These are phyloP conservation scores for Zaprionus obscuricornis DNA, from an alignment of 2,888 invertebrate genomes.

Conservation along the genomic window DNA sequence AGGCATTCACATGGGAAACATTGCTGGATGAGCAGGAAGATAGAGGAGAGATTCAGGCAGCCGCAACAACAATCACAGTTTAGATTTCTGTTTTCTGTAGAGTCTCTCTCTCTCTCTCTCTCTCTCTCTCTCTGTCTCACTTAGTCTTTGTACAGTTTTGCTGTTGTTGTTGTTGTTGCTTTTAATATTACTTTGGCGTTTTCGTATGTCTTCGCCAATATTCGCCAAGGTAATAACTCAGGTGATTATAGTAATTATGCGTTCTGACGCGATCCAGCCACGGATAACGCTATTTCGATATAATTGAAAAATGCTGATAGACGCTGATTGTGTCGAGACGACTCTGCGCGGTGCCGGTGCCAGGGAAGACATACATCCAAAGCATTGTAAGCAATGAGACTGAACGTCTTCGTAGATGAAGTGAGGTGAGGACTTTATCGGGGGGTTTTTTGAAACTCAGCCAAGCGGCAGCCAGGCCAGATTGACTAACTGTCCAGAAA, in stretches of 20 bases:
- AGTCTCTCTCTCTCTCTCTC: not conserved
- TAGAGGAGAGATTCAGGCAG: conserved; percentile 8
- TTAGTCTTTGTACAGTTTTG: not conserved
- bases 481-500: conserved; percentile 37
- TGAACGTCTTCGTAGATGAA: no score
- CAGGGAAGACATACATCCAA: no score
- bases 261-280: conserved; percentile 83
- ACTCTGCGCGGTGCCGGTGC: conserved; percentile 2
- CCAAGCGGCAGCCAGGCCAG: conserved; percentile 25
- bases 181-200: conserved; percentile 53
- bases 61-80: conserved; percentile 67
- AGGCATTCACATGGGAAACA: conserved; percentile 32
- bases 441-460: conserved; percentile 5
- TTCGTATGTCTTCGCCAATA: conserved; percentile 77
- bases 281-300: conserved; percentile 84
- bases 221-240: conserved; percentile 84
- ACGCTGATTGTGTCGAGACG: conserved; percentile 81
- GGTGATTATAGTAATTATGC: conserved; percentile 84
- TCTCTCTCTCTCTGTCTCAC: conserved; percentile 7
- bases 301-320: conserved; percentile 84
- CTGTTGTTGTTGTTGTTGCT: conserved; percentile 44
- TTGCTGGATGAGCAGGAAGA: not conserved
- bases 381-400: no score
- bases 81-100: conserved; percentile 62
- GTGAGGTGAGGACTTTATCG: not conserved